Base-by-base conservation (phyloP, 1,140 invertebrate species). In the Magallana gigas region DNA sequence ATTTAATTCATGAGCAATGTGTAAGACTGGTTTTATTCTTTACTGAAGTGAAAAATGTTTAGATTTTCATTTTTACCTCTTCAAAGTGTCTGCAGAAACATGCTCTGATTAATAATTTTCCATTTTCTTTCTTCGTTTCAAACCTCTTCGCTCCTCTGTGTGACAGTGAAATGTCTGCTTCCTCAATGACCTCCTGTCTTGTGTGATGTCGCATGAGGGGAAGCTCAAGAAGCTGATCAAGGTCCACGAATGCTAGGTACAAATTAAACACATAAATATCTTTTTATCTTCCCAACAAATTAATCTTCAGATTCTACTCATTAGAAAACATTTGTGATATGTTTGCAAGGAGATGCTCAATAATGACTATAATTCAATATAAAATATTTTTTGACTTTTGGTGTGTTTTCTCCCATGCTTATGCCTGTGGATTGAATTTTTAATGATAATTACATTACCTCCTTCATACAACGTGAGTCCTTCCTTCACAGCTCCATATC, bases 401-500 rank as follows among this genome's bases (percentile, higher is more conserved):
- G n/a, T 62, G 0, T 62, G 60, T 62, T 12, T n/a, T 62, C 14
- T 62, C n/a, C 8, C 14, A 62, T 5, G 12, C 12, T 62, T 16
- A 62, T n/a, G 60, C 60, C n/a, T 12, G 60, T 16, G 60, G 60
- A 62, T n/a, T 62, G 60, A 62, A 62, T 48, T 48, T 48, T 5
- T 5, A 48, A 4, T 48, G 36, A 48, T 5, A 48, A 48, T 48
- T 23, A 48, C 5, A 12, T 64, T 16, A 93, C 92, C 91, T 85
- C 89, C 85, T 29, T 90, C 89, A 80, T 89, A 85, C 36, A 92
- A 90, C 8, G 88, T 84, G 4, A 92, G 87, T n/a, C 92, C 92
- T 76, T 92, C 90, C 82, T 91, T 92, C 29, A 88, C 8, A 23
- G 92, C 92, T n/a, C 91, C 92, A 88, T 93, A 93, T 48, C 92